Evolutionary conservation across 2,888 invertebrate species (phyloP).

Genomic region (Cepaea hortensis): DNA sequence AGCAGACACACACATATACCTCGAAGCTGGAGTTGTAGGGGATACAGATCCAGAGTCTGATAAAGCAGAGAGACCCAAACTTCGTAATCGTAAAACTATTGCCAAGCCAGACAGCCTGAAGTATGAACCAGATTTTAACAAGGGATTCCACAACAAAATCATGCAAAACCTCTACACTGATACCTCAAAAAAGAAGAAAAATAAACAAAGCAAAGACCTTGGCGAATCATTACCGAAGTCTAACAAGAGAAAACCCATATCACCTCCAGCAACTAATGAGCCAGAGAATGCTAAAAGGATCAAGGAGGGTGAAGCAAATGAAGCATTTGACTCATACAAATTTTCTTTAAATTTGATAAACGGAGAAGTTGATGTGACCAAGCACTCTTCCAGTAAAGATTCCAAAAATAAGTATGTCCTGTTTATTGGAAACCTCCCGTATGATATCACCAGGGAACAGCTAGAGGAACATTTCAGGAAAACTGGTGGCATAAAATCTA

Average conservation of each 20-base stretch:
- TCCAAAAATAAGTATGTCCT: conserved; percentile 65
- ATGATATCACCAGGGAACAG: conserved; percentile 66
- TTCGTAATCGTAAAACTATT: conserved; percentile 47
- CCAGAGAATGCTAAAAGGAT: conserved; percentile 23
- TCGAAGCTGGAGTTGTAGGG: not conserved
- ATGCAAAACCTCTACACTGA: conserved; percentile 40
- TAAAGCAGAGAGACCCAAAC: conserved; percentile 4
- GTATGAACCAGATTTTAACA: conserved; percentile 45
- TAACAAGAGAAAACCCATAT: conserved; percentile 30
- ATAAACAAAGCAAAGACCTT: conserved; percentile 20
- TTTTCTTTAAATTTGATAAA: conserved; percentile 46
- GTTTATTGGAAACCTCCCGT: conserved; percentile 71
- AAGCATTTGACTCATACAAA: conserved; percentile 44
- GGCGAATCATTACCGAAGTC: not conserved
- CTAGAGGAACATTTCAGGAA: conserved; percentile 70
- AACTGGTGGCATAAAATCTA: conserved; percentile 69
- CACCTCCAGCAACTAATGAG: not conserved
- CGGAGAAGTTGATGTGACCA: conserved; percentile 33
- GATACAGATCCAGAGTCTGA: not conserved
- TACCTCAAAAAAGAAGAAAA: conserved; percentile 26
- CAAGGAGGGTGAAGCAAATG: conserved; percentile 16
- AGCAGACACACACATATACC: not conserved
- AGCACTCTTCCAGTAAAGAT: conserved; percentile 33
- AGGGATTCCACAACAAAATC: conserved; percentile 45
- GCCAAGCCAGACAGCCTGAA: conserved; percentile 47